phyloP scores from a whole-genome alignment of 2,113 vertebrate species.

The Thymallus thymallus region DNA sequence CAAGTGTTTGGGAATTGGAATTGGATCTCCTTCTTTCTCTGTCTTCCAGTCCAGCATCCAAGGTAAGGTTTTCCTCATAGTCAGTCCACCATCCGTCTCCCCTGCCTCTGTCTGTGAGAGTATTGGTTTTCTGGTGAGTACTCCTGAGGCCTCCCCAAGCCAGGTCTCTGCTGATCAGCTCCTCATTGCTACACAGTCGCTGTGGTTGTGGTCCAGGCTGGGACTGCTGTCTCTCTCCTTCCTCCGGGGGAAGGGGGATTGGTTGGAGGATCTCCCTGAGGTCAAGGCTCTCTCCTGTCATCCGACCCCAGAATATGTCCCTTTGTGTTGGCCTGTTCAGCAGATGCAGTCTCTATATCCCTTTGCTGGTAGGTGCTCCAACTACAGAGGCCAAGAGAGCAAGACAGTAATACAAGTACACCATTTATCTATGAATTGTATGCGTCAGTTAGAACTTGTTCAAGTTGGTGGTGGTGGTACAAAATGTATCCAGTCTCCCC shows the following conservation, averaged over 20 bases:
- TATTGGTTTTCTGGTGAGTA: background rate
- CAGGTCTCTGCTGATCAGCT: background rate
- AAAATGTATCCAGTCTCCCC: background rate
- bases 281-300: slow-evolving; percentile 68
- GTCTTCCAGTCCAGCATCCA: slow-evolving; percentile 36
- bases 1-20: background rate
- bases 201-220: background rate
- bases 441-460: background rate
- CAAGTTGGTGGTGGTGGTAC: background rate
- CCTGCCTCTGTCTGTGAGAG: background rate
- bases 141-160: background rate
- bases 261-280: slow-evolving; percentile 39
- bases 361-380: slow-evolving; percentile 11
- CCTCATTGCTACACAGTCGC: background rate
- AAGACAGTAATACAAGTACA: background rate
- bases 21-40: background rate
- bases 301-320: slow-evolving; percentile 75
- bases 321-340: slow-evolving; percentile 53
- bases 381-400: slow-evolving; percentile 12
- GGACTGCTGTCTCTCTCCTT: slow-evolving; percentile 5
- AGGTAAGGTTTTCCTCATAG: slow-evolving; percentile 8
- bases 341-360: slow-evolving; percentile 42
- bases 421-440: background rate
- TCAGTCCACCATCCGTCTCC: background rate
- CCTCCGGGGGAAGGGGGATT: slow-evolving; percentile 14